These are phyloP conservation scores for Dendroctonus valens DNA, from an alignment of 1,140 invertebrate genomes.

Conservation along the genomic window DNA sequence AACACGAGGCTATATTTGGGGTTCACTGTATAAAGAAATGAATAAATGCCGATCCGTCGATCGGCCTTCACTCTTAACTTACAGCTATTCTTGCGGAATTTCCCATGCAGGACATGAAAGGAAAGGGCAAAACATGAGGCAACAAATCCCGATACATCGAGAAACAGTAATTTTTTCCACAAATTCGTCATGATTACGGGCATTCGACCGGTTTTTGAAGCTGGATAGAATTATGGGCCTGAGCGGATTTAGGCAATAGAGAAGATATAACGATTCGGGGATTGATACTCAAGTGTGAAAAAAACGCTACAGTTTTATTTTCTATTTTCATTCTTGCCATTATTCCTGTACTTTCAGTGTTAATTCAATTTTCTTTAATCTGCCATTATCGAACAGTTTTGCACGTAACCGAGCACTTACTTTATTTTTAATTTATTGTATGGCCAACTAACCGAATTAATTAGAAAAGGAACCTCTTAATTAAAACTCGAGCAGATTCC, in stretches of 20 bases:
- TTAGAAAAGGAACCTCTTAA: constrained; percentile 14
- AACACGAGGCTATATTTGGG: neutral
- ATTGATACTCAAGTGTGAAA: no score
- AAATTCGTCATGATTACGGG: constrained; percentile 20
- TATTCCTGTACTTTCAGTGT: no score
- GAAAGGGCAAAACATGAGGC: neutral
- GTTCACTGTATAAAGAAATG: constrained; percentile 17
- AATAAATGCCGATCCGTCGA: constrained; percentile 8
- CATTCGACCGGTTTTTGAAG: constrained; percentile 3
- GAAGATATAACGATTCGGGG: no score
- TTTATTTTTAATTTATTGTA: constrained; percentile 1
- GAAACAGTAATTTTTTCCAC: constrained; percentile 22
- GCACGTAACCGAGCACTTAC: neutral
- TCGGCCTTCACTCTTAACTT: constrained; percentile 19
- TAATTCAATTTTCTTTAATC: no score
- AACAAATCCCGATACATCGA: constrained; percentile 23
- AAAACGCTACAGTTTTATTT: no score
- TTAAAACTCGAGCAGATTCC: constrained; percentile 6
- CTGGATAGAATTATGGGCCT: no score
- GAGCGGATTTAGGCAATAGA: no score
- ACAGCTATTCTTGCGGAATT: constrained; percentile 16
- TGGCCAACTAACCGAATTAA: neutral
- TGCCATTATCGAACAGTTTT: no score
- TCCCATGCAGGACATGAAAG: constrained; percentile 17
- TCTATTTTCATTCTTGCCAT: no score